Conservation (phyloP, 1,140 invertebrate species). For the Orchesella cincta region DNA sequence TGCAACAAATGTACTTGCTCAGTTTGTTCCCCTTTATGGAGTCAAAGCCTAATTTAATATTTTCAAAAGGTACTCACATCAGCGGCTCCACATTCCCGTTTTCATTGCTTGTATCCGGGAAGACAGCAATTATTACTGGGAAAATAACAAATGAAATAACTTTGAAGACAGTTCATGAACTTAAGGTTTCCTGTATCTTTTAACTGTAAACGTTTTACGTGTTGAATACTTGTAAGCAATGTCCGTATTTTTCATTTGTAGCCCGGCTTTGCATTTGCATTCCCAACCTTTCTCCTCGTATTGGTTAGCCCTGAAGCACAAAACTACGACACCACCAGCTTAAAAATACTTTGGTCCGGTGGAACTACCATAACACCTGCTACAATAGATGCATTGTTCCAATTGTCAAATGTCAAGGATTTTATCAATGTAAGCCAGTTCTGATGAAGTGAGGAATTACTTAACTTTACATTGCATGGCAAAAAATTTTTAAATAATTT, state of each 20-base stretch:
- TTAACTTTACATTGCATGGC: neutral
- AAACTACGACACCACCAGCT: neutral
- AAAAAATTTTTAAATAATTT: too few species aligned
- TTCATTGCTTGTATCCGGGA: neutral
- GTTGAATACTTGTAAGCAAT: too few species aligned
- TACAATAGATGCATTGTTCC: neutral
- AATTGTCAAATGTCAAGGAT: conserved; percentile 5
- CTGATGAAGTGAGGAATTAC: neutral
- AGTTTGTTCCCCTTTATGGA: neutral
- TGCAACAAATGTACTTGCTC: neutral
- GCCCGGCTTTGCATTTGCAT: neutral
- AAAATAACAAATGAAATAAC: neutral
- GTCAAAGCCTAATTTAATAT: neutral
- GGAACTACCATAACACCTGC: neutral
- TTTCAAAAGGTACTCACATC: neutral
- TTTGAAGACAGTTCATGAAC: neutral
- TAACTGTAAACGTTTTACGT: too few species aligned
- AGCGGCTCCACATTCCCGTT: neutral
- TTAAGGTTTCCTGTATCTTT: too few species aligned
- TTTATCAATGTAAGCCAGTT: neutral
- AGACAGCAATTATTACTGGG: neutral
- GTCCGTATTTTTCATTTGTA: neutral
- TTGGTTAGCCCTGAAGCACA: neutral
- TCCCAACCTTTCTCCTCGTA: neutral
- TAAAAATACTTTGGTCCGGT: neutral